phyloP scores from a whole-genome alignment of 2,113 vertebrate species.

The Boleophthalmus pectinirostris region DNA sequence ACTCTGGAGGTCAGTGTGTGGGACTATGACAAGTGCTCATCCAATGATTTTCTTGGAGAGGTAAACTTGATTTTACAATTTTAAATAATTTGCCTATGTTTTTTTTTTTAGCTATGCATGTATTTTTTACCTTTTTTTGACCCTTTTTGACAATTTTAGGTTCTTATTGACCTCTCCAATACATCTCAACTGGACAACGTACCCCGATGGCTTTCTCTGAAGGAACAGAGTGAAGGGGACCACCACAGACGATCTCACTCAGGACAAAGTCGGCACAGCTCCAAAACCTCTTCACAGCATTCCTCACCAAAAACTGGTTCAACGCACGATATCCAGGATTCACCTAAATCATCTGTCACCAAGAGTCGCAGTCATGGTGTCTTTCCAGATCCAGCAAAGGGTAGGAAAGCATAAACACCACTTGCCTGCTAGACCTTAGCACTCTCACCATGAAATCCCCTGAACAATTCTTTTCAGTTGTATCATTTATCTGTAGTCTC shows the following conservation, averaged over 20 bases:
- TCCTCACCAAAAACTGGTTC: conserved; percentile 81
- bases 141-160: too few species aligned
- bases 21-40: conserved; percentile 97
- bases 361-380: conserved; percentile 98
- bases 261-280: conserved; percentile 84
- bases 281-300: conserved; percentile 85
- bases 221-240: conserved; percentile 92
- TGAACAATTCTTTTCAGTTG: conserved; percentile 10
- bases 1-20: conserved; percentile 97
- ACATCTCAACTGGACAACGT: conserved; percentile 89
- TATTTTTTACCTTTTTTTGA: conserved; percentile 18
- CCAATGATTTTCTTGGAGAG: conserved; percentile 98
- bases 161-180: conserved; percentile 92
- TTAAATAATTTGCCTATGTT: neutral
- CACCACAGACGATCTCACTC: conserved; percentile 90
- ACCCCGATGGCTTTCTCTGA: conserved; percentile 90
- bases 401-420: conserved; percentile 75
- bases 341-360: conserved; percentile 94
- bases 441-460: conserved; percentile 21
- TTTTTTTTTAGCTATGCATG: neutral
- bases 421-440: conserved; percentile 28
- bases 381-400: conserved; percentile 96
- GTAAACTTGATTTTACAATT: conserved; percentile 59
- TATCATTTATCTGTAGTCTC: conserved; percentile 13
- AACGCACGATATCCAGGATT: conserved; percentile 84